Evolutionary conservation across 2,797 vertebrate genomes (phyloP).

Genomic region (Pantherophis vulpinus): DNA sequence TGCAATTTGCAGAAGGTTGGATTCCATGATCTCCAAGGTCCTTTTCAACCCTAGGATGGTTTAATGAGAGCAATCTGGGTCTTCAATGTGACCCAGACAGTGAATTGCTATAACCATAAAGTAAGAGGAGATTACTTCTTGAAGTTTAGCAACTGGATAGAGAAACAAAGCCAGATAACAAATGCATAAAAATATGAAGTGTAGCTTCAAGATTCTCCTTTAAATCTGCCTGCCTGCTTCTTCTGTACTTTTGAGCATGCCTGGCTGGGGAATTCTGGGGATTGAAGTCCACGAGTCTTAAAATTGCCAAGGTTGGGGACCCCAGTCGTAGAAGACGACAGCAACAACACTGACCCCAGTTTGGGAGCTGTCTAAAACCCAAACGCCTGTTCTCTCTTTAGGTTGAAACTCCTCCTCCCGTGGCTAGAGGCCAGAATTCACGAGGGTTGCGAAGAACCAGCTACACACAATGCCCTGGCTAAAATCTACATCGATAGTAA

Average conservation of each 20-base stretch:
- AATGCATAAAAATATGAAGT: neutral
- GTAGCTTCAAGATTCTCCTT: neutral
- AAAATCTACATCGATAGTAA: constrained; percentile 99
- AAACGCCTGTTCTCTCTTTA: constrained; percentile 45
- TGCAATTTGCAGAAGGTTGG: too few species aligned
- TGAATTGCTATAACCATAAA: too few species aligned
- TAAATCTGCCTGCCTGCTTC: neutral
- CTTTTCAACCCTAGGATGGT: neutral
- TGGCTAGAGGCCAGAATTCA: constrained; percentile 98
- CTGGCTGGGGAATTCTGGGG: too few species aligned
- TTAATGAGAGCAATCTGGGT: neutral
- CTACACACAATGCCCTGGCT: constrained; percentile 95
- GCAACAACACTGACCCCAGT: neutral
- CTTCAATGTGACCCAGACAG: neutral
- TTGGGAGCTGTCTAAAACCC: accelerated
- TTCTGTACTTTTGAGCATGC: neutral
- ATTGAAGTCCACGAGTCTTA: neutral
- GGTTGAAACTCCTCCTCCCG: constrained; percentile 93
- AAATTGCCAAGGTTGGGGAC: neutral
- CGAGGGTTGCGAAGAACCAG: constrained; percentile 95
- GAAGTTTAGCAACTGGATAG: neutral
- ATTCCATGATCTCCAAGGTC: too few species aligned
- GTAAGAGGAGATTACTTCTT: neutral
- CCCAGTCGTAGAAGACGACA: too few species aligned
- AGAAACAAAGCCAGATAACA: too few species aligned